Evolutionary conservation across 2,797 vertebrate genomes (phyloP).

Genomic region (Remorina albescens): DNA sequence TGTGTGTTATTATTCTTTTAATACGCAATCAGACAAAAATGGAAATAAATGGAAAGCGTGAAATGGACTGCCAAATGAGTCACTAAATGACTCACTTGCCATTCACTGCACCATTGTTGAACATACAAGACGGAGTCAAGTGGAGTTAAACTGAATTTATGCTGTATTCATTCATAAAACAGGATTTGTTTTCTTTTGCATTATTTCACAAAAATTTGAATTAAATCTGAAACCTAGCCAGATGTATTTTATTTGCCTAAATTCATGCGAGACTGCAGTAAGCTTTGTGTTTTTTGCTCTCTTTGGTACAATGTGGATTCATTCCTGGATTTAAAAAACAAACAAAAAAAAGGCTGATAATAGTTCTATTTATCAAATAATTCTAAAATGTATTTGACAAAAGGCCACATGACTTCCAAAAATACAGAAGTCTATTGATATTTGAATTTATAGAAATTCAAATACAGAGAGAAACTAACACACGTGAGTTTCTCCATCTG

Average conservation of each 20-base stretch:
- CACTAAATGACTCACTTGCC: conserved; percentile 56
- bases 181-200: conserved; percentile 12
- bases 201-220: neutral
- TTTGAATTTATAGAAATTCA: too few species aligned
- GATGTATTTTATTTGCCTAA: neutral
- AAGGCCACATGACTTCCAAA: too few species aligned
- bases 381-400: too few species aligned
- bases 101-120: conserved; percentile 38
- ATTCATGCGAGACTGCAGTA: too few species aligned
- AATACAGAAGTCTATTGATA: too few species aligned
- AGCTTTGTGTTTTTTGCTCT: neutral
- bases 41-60: conserved; percentile 17
- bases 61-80: conserved; percentile 38
- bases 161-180: conserved; percentile 9
- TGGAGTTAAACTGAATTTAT: conserved; percentile 12
- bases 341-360: too few species aligned
- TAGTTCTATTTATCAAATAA: too few species aligned
- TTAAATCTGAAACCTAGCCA: neutral
- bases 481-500: too few species aligned
- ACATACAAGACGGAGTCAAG: conserved; percentile 41
- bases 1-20: conserved; percentile 5
- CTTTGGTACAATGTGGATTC: too few species aligned
- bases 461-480: too few species aligned
- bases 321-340: too few species aligned
- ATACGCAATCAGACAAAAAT: conserved; percentile 11